Conservation (phyloP, 1,140 invertebrate species). For the Pentalonia nigronervosa region DNA sequence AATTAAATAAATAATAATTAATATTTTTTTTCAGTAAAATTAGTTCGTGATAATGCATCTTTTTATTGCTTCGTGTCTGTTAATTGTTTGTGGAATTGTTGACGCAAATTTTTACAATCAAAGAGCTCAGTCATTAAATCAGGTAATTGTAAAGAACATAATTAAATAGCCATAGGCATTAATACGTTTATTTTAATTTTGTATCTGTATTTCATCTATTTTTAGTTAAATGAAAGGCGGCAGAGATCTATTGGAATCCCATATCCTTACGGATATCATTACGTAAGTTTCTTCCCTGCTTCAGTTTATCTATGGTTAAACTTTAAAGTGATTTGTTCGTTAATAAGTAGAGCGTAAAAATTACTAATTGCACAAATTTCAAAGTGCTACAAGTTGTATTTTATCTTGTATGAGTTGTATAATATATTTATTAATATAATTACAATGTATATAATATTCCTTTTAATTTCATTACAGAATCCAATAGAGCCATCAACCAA, state of each 20-base stretch:
- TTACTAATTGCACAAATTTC: background rate
- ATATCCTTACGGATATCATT: background rate
- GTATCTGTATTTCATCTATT: background rate
- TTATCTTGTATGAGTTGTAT: background rate
- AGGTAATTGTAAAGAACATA: background rate
- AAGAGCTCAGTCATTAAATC: background rate
- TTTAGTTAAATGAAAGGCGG: background rate
- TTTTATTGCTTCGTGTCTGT: background rate
- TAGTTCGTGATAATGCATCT: background rate
- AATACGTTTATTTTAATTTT: background rate
- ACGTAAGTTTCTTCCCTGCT: background rate
- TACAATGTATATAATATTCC: background rate
- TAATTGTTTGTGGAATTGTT: background rate
- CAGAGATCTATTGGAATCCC: background rate
- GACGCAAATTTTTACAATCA: background rate
- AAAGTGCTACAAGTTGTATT: background rate
- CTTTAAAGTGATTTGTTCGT: background rate
- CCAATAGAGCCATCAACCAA: background rate
- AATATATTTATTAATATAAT: background rate
- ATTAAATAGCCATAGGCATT: background rate
- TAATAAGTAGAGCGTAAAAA: background rate
- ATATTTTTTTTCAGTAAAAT: background rate
- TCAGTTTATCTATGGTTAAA: background rate
- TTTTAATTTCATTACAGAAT: background rate
- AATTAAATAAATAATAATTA: background rate